Evolutionary conservation across 2,888 invertebrate species (phyloP), one percentile per base, ranked within the genome.

Genomic region (Aleiodes testaceus): DNA sequence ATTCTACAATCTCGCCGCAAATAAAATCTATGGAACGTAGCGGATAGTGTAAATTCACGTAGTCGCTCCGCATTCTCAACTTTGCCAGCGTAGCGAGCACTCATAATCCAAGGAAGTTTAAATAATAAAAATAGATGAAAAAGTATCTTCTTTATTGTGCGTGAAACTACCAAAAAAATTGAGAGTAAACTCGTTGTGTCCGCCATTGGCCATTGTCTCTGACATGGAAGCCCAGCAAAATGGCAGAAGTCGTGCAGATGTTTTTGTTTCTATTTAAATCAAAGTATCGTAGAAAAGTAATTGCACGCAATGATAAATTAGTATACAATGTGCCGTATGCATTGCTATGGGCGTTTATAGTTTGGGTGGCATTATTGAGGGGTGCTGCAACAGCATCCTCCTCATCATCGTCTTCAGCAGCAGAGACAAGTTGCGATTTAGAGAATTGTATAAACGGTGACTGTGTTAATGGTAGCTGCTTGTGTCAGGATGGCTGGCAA

Each of bases 401-500:
- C 64, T 71, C 78, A 53, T 69, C 77, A 74, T 66, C 78, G 70
- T 76, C 78, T 64, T 70, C 73, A 61, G 73, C 72, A 77, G 76
- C 79, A 79, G 81, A 85, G 78, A 74, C 86, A 77, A 83, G 86
- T 78, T 88, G 87, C 84, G 82, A 87, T 76, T 79, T 88, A 76
- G 85, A 89, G 78, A 84, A 85, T 81, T 89, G 88, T 85, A 88
- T 90, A 77, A 91, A 92, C 87, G 93, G 93, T 67, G 87, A 89
- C 77, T 97, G 97, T 91, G 91, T 92, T 85, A 94, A 96, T 88
- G 95, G 95, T 79, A 93, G 93, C 79, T 98, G 98, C 90, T 89
- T 93, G 77, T 98, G 98, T 90, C 92, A 92, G 83, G 94, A 95
- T 87, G 97, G 97, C 75, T 98, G 97, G 97, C 95, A 95, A 88